Percentiles rank a stretch among this genome's conserved stretches.
Evolutionary conservation across 2,797 vertebrate genomes (phyloP).

Genomic region (Lophius americanus): DNA sequence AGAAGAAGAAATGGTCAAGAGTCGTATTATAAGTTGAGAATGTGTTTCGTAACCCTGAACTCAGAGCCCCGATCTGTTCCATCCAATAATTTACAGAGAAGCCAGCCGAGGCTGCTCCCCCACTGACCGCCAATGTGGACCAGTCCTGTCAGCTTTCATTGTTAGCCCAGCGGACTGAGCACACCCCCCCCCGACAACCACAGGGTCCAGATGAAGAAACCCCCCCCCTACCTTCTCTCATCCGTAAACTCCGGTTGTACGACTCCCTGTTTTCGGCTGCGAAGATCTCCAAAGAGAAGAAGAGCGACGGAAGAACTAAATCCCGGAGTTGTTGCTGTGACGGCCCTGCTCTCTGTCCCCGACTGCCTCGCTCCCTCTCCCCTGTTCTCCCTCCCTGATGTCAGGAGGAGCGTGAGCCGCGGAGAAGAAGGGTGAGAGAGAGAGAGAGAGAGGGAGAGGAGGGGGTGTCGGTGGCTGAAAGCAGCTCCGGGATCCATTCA

Average conservation of each 20-base stretch:
- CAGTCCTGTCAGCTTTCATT: conserved; percentile 71
- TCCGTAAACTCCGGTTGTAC: conserved; percentile 54
- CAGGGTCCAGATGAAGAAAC: conserved; percentile 33
- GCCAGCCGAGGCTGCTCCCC: conserved; percentile 5
- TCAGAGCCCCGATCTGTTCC: not conserved
- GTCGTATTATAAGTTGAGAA: not conserved
- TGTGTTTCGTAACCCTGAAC: not conserved
- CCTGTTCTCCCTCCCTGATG: conserved; percentile 43
- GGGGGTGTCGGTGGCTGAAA: conserved; percentile 60
- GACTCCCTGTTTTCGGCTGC: conserved; percentile 1
- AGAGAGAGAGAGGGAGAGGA: conserved; percentile 7
- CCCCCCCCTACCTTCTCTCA: conserved; percentile 79
- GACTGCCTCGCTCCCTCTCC: conserved; percentile 18
- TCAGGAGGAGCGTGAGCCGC: conserved; percentile 37
- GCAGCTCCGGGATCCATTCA: conserved; percentile 80
- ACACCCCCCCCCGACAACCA: conserved; percentile 33
- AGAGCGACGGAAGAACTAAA: conserved; percentile 1
- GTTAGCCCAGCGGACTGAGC: conserved; percentile 62
- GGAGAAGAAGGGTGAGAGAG: conserved; percentile 23
- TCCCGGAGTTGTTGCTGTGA: conserved; percentile 20
- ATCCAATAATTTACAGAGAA: conserved; percentile 26
- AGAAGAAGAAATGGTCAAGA: not conserved
- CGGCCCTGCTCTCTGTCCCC: conserved; percentile 28
- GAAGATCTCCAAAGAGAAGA: not conserved
- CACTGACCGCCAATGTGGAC: conserved; percentile 58